These are phyloP conservation scores for Scaptomyza parva DNA, from an alignment of 2,888 invertebrate species.

Conservation along the genomic window DNA sequence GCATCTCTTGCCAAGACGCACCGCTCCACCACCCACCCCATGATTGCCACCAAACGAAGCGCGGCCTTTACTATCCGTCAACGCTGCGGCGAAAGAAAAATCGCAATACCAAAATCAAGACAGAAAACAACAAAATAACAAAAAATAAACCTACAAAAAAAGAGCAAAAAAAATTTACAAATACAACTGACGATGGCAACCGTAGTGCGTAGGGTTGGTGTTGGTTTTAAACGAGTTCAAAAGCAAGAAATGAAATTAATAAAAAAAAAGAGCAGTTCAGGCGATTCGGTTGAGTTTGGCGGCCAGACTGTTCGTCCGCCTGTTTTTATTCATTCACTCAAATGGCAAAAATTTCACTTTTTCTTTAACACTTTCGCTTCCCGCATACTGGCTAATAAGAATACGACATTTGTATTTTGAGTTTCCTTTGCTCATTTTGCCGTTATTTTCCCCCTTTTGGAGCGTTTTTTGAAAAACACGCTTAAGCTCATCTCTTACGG, in stretches of 20 bases:
- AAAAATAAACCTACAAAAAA: slow-evolving; percentile 18
- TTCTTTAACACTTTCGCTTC: slow-evolving; percentile 44
- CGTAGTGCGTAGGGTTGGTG: slow-evolving; percentile 1
- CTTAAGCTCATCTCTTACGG: neutral
- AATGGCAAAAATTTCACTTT: slow-evolving; percentile 56
- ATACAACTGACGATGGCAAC: slow-evolving; percentile 42
- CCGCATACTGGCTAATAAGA: slow-evolving; percentile 22
- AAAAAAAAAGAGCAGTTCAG: neutral
- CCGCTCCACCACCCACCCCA: slow-evolving; percentile 3
- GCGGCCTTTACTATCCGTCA: slow-evolving; percentile 54
- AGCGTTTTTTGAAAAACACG: neutral
- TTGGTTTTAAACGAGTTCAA: neutral
- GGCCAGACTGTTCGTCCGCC: slow-evolving; percentile 16
- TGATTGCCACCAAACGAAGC: slow-evolving; percentile 32
- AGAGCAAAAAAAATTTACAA: slow-evolving; percentile 57
- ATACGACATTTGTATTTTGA: slow-evolving; percentile 3
- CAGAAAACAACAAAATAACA: slow-evolving; percentile 41
- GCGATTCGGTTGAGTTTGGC: neutral
- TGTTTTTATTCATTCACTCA: slow-evolving; percentile 6
- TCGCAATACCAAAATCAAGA: slow-evolving; percentile 61
- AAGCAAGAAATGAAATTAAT: neutral
- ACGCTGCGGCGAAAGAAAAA: slow-evolving; percentile 65
- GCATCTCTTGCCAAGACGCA: neutral
- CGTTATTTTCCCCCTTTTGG: neutral
- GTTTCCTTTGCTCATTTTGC: neutral